These are phyloP conservation scores for Ametastegia equiseti DNA, from an alignment of 2,888 invertebrate genomes.

Conservation along the genomic window DNA sequence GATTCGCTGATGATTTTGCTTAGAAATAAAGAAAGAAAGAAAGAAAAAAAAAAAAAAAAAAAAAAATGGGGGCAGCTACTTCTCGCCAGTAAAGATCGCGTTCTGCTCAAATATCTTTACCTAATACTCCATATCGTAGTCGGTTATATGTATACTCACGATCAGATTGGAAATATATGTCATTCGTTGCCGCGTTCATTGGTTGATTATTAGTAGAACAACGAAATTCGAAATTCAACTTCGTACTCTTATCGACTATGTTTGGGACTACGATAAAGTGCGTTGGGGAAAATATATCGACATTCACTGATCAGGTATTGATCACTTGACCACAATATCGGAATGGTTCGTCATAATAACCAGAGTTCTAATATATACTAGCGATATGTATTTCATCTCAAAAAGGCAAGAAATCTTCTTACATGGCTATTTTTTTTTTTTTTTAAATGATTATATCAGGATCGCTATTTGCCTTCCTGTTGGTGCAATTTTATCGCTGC, in stretches of 20 bases:
- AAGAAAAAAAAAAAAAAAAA: too few relatives aligned
- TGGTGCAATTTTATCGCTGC: slow-evolving; percentile 11
- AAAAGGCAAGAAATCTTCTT: slow-evolving; percentile 10
- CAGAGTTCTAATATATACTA: neutral
- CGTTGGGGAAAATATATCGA: neutral
- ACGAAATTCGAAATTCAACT: neutral
- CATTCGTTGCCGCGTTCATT: neutral
- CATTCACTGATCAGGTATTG: neutral
- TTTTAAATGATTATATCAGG: neutral
- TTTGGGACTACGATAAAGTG: neutral
- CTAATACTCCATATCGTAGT: neutral
- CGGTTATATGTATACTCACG: neutral
- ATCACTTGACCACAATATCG: neutral
- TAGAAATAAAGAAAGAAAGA: too few relatives aligned
- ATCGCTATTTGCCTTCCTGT: neutral
- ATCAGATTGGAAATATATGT: neutral
- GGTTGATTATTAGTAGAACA: neutral
- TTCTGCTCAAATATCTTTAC: neutral
- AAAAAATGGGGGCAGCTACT: neutral
- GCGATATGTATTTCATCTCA: slow-evolving; percentile 10
- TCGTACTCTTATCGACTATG: neutral
- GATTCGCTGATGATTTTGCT: neutral
- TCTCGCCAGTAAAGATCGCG: neutral
- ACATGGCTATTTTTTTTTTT: neutral
- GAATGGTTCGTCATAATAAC: neutral